These are phyloP conservation scores for Sebastes iracundus DNA, from an alignment of 2,797 vertebrate genomes.

Conservation along the genomic window DNA sequence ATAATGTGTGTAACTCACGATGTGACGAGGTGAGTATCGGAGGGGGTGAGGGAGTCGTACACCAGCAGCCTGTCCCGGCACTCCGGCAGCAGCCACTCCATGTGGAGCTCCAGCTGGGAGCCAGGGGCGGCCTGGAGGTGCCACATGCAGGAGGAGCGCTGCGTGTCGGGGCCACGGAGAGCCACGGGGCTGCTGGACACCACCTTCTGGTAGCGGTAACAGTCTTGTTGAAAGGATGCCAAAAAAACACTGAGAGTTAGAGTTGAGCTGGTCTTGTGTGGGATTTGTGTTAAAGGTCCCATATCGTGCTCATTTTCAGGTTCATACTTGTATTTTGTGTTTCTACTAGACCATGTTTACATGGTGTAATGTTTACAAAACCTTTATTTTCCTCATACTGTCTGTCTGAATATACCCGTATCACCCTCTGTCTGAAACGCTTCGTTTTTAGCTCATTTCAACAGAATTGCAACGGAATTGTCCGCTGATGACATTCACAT, in stretches of 20 bases:
- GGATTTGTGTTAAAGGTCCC: too few species aligned
- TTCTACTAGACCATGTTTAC: too few species aligned
- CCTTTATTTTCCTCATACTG: too few species aligned
- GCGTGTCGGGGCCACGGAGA: conserved; percentile 86
- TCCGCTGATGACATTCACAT: too few species aligned
- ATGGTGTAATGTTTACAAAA: too few species aligned
- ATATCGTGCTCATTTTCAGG: too few species aligned
- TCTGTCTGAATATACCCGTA: too few species aligned
- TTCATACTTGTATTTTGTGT: too few species aligned
- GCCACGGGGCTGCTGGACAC: conserved; percentile 48
- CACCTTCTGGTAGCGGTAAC: conserved; percentile 88
- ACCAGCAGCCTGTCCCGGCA: conserved; percentile 91
- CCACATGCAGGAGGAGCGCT: conserved; percentile 90
- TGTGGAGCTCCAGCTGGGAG: conserved; percentile 86
- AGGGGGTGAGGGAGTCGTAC: conserved; percentile 85
- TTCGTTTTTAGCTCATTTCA: too few species aligned
- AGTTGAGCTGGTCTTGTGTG: too few species aligned
- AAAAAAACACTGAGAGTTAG: not conserved
- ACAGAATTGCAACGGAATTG: too few species aligned
- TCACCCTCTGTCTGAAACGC: too few species aligned
- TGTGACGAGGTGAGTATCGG: conserved; percentile 88
- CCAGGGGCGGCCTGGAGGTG: conserved; percentile 85
- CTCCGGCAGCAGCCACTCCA: conserved; percentile 89
- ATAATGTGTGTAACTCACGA: conserved; percentile 80
- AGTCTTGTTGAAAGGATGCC: conserved; percentile 78